Base-by-base conservation (phyloP, 2,797 vertebrate species). In the Rhodeus uyekii region DNA sequence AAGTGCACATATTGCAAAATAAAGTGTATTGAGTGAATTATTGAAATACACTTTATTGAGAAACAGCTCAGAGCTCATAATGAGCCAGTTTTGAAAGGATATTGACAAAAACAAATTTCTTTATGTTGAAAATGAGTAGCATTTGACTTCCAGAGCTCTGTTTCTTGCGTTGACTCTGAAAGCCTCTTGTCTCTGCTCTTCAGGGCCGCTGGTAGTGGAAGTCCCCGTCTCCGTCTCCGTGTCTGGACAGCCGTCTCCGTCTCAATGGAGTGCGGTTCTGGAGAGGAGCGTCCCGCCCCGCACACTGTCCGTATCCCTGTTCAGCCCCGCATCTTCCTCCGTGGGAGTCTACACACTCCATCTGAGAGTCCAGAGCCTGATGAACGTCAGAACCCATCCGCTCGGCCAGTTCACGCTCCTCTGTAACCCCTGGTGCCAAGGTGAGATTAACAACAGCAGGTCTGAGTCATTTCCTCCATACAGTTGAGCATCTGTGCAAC, bases 371-470 rank as follows among this genome's bases (percentile, higher is more conserved):
- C 50, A 73, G 76, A 83, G 74, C 4, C 58, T n/a, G 27, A 3
- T 1, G 0, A 14, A 36, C 10, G 22, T 53, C 29, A 85, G 4
- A 80, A 74, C 5, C 48, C 68, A 24, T 4, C 38, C 5, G 0
- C 8, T 69, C 0, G 89, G 91, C 36, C 80, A 76, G 58, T 93
- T 95, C 55, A 84, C 78, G 34, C 86, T 95, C 60, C 92, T 95
- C 48, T 95, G 89, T 86, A 95, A 95, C 76, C 94, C 95, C 64
- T 95, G 94, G 94, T 93, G 93, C 79, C 46, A 5, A 13, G 90
- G 95, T 95, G 75, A 90, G n/a, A n/a, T n/a, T n/a, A n/a, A n/a
- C n/a, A n/a, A n/a, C n/a, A n/a, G n/a, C n/a, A n/a, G n/a, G n/a
- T n/a, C n/a, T n/a, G n/a, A n/a, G n/a, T n/a, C n/a, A n/a, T n/a